Evolutionary conservation across 1,140 invertebrate species (phyloP).

Genomic region (Apis florea): DNA sequence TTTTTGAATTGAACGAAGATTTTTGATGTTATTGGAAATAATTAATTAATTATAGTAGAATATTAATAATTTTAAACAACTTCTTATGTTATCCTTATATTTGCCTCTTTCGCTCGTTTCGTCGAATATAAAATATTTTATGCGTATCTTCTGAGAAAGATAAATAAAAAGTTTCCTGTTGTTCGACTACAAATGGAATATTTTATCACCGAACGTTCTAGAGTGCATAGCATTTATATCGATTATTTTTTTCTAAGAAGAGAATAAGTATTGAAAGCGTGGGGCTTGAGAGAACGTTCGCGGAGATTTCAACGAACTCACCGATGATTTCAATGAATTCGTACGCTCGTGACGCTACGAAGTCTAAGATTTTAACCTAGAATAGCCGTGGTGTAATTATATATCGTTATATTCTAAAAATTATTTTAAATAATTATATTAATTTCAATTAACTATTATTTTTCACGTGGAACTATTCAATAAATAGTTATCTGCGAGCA

Average conservation of each 20-base stretch:
- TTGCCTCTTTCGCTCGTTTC: neutral
- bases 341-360: neutral
- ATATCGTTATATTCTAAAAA: no score
- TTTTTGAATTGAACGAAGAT: no score
- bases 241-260: neutral
- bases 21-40: no score
- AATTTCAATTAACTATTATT: no score
- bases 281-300: neutral
- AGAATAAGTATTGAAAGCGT: neutral
- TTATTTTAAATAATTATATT: no score
- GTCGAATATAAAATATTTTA: neutral
- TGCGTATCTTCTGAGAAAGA: neutral
- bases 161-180: neutral
- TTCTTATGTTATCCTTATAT: no score
- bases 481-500: no score
- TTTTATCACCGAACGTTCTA: neutral
- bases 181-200: no score
- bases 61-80: no score
- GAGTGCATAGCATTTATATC: neutral
- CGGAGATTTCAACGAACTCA: conserved; percentile 55
- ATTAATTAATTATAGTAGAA: no score
- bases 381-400: neutral
- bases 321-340: conserved; percentile 51
- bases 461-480: no score
- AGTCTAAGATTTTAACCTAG: no score